phyloP scores from a whole-genome alignment of 2,113 vertebrate species.

The Canis aureus region DNA sequence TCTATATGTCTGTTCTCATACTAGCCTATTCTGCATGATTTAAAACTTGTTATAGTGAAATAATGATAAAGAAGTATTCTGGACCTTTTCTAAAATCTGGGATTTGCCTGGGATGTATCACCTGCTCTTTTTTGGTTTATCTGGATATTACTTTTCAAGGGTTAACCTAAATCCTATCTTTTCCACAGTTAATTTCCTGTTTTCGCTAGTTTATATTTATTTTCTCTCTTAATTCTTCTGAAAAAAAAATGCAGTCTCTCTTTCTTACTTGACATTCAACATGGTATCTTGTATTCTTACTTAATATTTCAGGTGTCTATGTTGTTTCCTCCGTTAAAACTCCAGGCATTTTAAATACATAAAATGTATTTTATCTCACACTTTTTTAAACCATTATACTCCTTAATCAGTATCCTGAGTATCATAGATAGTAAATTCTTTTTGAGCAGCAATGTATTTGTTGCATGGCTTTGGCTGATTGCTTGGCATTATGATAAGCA shows the following conservation, averaged over 20 bases:
- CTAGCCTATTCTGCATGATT: slow-evolving; percentile 33
- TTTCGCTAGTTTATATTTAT: background rate
- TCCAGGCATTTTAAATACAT: background rate
- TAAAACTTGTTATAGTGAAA: slow-evolving; percentile 10
- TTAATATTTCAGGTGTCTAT: background rate
- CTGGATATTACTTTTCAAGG: slow-evolving; percentile 24
- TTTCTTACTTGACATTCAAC: background rate
- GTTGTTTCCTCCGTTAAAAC: background rate
- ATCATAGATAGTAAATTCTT: background rate
- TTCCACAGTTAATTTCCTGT: background rate
- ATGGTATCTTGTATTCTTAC: background rate
- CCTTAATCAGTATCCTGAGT: background rate
- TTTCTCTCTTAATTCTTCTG: slow-evolving; percentile 43
- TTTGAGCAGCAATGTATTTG: background rate
- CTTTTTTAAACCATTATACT: background rate
- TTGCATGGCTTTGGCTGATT: background rate
- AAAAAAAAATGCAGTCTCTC: background rate
- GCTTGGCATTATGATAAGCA: background rate
- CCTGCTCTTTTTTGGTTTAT: background rate
- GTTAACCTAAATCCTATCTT: background rate
- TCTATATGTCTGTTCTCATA: background rate
- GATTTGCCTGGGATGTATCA: background rate
- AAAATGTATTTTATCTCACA: background rate
- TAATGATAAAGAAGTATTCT: background rate
- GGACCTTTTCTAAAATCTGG: background rate